Base-by-base conservation (phyloP, 2,888 invertebrate genomes). In the Gerris lacustris region DNA sequence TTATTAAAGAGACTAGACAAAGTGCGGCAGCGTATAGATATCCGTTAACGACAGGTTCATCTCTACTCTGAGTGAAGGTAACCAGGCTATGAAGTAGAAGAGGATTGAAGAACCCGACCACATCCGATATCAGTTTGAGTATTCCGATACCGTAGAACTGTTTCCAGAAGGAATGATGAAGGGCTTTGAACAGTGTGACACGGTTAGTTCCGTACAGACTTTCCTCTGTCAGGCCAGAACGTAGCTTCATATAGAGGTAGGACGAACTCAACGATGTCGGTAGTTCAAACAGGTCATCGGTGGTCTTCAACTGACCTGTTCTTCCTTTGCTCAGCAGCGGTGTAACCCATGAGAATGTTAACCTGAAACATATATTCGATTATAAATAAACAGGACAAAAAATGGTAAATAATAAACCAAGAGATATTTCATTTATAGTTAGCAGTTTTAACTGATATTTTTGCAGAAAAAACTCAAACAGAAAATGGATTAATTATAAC, bases 261-360 rank as follows among this genome's bases (percentile, higher is more conserved):
- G 83, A 82, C 75, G 88, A 86, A 72, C 85, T 83, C 73, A 90
- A 82, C 67, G 84, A 81, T 44, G 84, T 83, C 0, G 92, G 95
- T 70, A 95, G 81, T 79, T 93, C 92, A 81, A 88, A 93, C 0
- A 95, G 81, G 80, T 94, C 94, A 77, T 94, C 93, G 0, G 90
- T 82, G 76, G 86, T 86, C 75, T 84, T 85, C 62, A 96, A 79
- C 77, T 87, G 86, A 6, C 89, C 88, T 62, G 86, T 84, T 17
- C 87, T 79, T 82, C 85, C 96, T 82, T 93, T 94, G 72, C 85
- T 81, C 80, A 96, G 88, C 71, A 96, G 81, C 4, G 92, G 91
- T 74, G 88, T 86, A 1, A 94, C 94, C 96, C 96, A 96, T 73
- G 87, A 83, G 79, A 96, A 94, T 44, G 89, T 80, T n/a, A 96